phyloP scores from a whole-genome alignment of 2,113 vertebrate genomes.

The Dipodomys stephensi region DNA sequence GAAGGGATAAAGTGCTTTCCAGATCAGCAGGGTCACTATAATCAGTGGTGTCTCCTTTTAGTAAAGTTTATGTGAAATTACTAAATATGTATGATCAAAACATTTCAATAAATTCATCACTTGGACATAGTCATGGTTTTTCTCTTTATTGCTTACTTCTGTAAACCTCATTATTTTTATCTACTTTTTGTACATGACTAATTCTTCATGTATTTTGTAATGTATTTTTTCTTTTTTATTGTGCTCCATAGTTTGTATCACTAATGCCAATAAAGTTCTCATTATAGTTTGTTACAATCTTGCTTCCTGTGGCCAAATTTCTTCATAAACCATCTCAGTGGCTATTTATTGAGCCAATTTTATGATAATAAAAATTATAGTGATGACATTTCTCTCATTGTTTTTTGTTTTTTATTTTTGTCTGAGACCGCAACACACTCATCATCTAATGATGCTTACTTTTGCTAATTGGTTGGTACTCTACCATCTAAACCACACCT shows the following conservation, averaged over 20 bases:
- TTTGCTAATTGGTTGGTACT: too few relatives aligned
- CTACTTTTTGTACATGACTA: neutral
- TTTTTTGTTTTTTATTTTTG: too few relatives aligned
- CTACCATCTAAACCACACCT: too few relatives aligned
- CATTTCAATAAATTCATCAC: neutral
- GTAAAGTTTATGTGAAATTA: neutral
- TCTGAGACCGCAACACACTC: too few relatives aligned
- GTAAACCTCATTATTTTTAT: conserved; percentile 1
- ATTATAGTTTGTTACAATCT: neutral
- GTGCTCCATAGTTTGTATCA: neutral
- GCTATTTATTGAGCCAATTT: neutral
- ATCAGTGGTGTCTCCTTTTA: neutral
- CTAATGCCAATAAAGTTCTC: neutral
- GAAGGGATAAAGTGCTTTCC: neutral
- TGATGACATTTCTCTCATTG: too few relatives aligned
- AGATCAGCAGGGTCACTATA: neutral
- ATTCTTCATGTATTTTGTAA: neutral
- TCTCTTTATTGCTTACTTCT: neutral
- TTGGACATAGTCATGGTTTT: neutral
- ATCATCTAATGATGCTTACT: too few relatives aligned
- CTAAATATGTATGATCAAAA: neutral
- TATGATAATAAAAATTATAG: neutral
- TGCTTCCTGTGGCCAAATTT: neutral
- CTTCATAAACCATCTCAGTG: neutral
- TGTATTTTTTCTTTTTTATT: neutral